A percentile compares a stretch with the other conserved stretches of the same genome.
These are phyloP conservation scores for Perizoma flavofasciatum DNA, from an alignment of 2,888 invertebrate species.

Conservation along the genomic window DNA sequence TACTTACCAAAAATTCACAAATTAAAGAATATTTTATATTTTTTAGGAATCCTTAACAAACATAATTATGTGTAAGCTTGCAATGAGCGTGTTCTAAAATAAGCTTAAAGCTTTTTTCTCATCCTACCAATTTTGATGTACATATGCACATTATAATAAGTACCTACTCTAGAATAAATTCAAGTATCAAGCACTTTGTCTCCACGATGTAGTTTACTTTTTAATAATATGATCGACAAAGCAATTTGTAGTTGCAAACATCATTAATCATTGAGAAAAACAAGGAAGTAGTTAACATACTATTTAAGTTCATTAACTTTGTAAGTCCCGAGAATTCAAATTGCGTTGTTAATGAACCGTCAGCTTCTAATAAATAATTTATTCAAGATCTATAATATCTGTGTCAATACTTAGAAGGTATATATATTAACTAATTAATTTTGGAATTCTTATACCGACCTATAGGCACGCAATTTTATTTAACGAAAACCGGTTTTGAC, in stretches of 20 bases:
- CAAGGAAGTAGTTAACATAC: constrained; percentile 5
- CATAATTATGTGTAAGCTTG: too few relatives aligned
- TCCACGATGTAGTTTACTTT: not conserved
- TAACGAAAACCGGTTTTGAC: too few relatives aligned
- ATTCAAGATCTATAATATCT: too few relatives aligned
- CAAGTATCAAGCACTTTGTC: constrained; percentile 19
- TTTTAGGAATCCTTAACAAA: too few relatives aligned
- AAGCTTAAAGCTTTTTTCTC: too few relatives aligned
- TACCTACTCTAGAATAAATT: not conserved
- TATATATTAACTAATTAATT: constrained; percentile 21
- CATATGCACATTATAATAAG: too few relatives aligned
- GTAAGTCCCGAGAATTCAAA: constrained; percentile 1
- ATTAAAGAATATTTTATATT: too few relatives aligned
- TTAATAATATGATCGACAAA: constrained; percentile 18
- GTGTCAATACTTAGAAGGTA: not conserved
- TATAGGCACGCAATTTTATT: too few relatives aligned
- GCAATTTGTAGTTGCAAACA: constrained; percentile 19
- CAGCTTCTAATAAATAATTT: not conserved
- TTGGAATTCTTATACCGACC: too few relatives aligned
- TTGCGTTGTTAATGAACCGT: not conserved
- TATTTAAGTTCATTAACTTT: constrained; percentile 15
- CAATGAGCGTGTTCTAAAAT: too few relatives aligned
- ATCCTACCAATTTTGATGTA: too few relatives aligned
- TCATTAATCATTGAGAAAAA: constrained; percentile 27
- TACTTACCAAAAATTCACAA: too few relatives aligned